These are phyloP conservation scores for Pterocles orientalis DNA, from an alignment of 2,113 vertebrate species.

Conservation along the genomic window DNA sequence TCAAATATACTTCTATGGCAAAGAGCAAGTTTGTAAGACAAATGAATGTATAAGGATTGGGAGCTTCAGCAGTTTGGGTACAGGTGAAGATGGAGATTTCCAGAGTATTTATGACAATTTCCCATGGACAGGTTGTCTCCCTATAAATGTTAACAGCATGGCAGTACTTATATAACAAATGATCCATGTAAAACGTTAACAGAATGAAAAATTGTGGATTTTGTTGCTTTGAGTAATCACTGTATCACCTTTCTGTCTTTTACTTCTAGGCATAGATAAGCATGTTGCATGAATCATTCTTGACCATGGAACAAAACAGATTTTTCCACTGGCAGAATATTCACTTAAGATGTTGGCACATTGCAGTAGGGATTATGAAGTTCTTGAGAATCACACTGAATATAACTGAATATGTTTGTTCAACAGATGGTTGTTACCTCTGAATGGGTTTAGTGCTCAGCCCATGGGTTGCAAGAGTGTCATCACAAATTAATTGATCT, in stretches of 20 bases:
- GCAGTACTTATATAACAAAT: background rate
- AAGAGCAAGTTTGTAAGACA: background rate
- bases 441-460: background rate
- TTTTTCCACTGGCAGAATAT: background rate
- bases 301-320: background rate
- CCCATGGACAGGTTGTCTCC: background rate
- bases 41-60: background rate
- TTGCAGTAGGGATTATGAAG: background rate
- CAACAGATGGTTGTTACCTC: background rate
- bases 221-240: background rate
- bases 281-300: background rate
- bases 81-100: background rate
- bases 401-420: background rate
- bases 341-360: background rate
- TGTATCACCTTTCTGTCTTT: background rate
- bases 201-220: background rate
- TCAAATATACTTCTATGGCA: background rate
- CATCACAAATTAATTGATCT: background rate
- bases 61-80: background rate
- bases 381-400: background rate
- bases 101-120: background rate
- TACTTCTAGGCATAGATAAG: fast-evolving
- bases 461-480: background rate
- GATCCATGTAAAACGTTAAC: background rate
- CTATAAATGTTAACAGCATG: background rate